phyloP scores from a whole-genome alignment of 2,888 invertebrate species.

The Ariolimax columbianus region DNA sequence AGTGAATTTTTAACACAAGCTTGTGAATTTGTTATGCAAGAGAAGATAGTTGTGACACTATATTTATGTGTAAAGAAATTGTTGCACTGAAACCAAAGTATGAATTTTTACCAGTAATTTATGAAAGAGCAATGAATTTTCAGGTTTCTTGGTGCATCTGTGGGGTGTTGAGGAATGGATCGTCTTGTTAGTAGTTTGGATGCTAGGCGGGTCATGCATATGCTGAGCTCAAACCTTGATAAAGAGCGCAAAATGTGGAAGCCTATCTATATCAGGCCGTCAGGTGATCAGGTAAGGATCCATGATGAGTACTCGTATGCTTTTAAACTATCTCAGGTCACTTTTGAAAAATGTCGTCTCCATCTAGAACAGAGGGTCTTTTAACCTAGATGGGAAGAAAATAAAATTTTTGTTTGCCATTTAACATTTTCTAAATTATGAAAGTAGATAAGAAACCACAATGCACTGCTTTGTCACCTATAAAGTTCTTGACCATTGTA shows the following conservation, averaged over 20 bases:
- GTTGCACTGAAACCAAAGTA: no score
- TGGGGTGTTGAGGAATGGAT: conserved; percentile 64
- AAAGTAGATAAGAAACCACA: no score
- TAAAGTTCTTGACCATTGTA: no score
- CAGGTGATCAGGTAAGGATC: conserved; percentile 45
- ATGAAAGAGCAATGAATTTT: background rate
- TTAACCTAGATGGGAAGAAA: no score
- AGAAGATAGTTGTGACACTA: no score
- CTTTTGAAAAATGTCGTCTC: background rate
- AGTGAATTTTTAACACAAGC: no score
- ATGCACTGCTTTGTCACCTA: no score
- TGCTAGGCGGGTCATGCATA: conserved; percentile 70
- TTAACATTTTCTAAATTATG: no score
- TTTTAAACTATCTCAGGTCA: background rate
- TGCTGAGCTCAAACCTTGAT: conserved; percentile 70
- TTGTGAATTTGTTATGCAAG: no score
- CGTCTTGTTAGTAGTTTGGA: conserved; percentile 72
- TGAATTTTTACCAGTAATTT: background rate
- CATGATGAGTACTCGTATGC: background rate
- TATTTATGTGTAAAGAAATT: no score
- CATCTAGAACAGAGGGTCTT: no score
- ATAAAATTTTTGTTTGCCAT: no score
- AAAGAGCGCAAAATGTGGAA: conserved; percentile 72
- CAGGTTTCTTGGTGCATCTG: conserved; percentile 63
- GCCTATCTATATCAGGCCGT: conserved; percentile 57